These are phyloP conservation scores for Oophaga pumilio DNA, from an alignment of 2,113 vertebrate species.

Conservation along the genomic window DNA sequence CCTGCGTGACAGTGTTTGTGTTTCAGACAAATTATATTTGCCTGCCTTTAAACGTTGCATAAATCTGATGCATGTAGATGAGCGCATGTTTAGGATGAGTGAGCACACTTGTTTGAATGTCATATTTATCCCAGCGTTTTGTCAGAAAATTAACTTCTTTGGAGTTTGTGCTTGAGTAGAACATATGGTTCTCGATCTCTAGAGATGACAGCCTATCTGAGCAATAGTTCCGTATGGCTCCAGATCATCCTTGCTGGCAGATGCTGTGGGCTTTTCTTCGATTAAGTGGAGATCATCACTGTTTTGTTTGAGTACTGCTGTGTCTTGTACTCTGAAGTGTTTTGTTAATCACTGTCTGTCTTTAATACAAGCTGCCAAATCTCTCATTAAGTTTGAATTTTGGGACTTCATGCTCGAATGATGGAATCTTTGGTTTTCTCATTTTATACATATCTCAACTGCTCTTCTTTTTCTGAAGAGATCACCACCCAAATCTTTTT, in stretches of 20 bases:
- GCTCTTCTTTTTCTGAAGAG: background rate
- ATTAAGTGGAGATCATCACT: slow-evolving; percentile 99
- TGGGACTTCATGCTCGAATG: slow-evolving; percentile 86
- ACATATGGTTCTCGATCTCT: slow-evolving; percentile 99
- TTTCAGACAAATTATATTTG: slow-evolving; percentile 88
- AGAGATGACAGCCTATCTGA: slow-evolving; percentile 99
- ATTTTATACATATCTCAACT: slow-evolving; percentile 8
- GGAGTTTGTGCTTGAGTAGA: slow-evolving; percentile 96
- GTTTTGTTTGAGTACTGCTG: slow-evolving; percentile 99
- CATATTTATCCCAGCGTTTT: slow-evolving; percentile 99
- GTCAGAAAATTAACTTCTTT: slow-evolving; percentile 99
- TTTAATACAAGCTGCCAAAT: slow-evolving; percentile 98
- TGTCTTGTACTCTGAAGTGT: slow-evolving; percentile 99
- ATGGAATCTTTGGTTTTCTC: slow-evolving; percentile 77
- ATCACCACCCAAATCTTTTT: slow-evolving; percentile 9
- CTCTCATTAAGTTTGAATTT: slow-evolving; percentile 99
- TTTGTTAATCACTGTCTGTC: slow-evolving; percentile 99
- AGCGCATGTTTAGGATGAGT: slow-evolving; percentile 96
- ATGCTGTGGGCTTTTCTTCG: slow-evolving; percentile 99
- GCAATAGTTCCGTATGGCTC: slow-evolving; percentile 95
- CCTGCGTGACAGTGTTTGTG: slow-evolving; percentile 79
- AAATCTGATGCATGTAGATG: slow-evolving; percentile 86
- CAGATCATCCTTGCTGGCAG: slow-evolving; percentile 94
- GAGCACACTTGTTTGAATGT: slow-evolving; percentile 99
- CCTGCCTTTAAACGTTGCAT: slow-evolving; percentile 87